These are phyloP conservation scores for Anastrepha ludens DNA, from an alignment of 1,140 invertebrate genomes.

Conservation along the genomic window DNA sequence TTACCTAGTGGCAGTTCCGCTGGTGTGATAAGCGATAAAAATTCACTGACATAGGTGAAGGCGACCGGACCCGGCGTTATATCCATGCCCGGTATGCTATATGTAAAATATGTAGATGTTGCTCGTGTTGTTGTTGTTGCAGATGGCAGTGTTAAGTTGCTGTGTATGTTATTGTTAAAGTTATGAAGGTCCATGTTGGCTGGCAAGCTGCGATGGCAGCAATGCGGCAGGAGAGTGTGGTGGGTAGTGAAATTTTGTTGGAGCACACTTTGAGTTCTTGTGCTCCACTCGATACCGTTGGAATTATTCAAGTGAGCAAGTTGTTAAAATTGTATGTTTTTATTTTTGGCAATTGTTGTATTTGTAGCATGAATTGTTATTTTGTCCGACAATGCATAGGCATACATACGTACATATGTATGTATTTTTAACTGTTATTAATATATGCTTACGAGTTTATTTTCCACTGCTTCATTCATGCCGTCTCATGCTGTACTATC, in stretches of 20 bases:
- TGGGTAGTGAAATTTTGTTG: background rate
- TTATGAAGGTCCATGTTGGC: constrained; percentile 34
- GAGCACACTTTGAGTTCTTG: background rate
- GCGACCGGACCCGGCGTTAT: constrained; percentile 76
- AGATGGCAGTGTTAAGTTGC: constrained; percentile 57
- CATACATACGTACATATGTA: background rate
- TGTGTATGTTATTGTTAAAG: constrained; percentile 57
- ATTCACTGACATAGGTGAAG: constrained; percentile 76
- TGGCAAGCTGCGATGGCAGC: background rate
- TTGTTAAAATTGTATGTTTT: background rate
- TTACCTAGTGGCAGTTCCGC: constrained; percentile 77
- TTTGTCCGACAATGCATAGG: background rate
- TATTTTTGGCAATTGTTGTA: background rate
- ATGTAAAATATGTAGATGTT: constrained; percentile 73
- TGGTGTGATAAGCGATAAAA: constrained; percentile 77
- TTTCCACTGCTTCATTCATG: background rate
- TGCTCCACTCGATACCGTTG: background rate
- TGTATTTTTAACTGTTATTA: background rate
- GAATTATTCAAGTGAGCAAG: background rate
- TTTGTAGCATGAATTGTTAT: background rate
- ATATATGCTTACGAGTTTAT: background rate
- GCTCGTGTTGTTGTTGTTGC: constrained; percentile 61
- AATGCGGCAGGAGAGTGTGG: background rate
- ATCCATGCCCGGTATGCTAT: constrained; percentile 76
- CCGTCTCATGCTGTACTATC: background rate